Evolutionary conservation across 2,113 vertebrate genomes (phyloP), one percentile per base, ranked within the genome.

Genomic region (Lepisosteus osseus): DNA sequence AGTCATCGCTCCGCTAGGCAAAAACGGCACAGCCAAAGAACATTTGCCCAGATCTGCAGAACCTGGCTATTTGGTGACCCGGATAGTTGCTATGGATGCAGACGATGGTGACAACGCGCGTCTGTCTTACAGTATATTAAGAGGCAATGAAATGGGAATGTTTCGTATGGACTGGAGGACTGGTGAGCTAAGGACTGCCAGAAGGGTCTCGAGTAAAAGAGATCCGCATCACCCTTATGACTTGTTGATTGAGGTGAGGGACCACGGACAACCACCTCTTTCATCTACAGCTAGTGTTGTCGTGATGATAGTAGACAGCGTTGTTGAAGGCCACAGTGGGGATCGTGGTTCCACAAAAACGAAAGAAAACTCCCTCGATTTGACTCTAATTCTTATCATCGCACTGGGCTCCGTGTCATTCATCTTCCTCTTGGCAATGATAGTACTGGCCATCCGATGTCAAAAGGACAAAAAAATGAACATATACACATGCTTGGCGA

Each of bases 141-240:
- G 94, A 8, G 97, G 97, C 13, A 99, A 99, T 43, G 97, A 99
- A 64, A 93, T 96, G 61, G 94, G 94, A 66, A 91, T 98, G 67
- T 98, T 99, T 77, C 86, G 96, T 65, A 95, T 99, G 94, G 97
- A 99, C 86, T 98, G 96, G 96, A 93, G 96, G 83, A 97, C 95
- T 0, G 97, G 97, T 0, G 96, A 99, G 81, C 91, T 99, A 6
- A 90, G 96, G 71, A 99, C 95, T 0, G 95, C 95, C 0, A 87
- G 96, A 65, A 84, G 93, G 57, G 92, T 97, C 65, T 93, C 95
- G 0, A 82, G 85, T 77, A 94, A 95, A 83, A 89, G 95, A 63
- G 96, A 97, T 87, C 91, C 93, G 41, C 93, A 95, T 81, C 94
- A 94, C 82, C 88, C 93, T 64, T 97, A 94, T 9, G 95, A 98